A percentile compares a stretch with the other conserved stretches of the same genome.
phyloP scores from a whole-genome alignment of 2,888 invertebrate species.

The Thereva unica region DNA sequence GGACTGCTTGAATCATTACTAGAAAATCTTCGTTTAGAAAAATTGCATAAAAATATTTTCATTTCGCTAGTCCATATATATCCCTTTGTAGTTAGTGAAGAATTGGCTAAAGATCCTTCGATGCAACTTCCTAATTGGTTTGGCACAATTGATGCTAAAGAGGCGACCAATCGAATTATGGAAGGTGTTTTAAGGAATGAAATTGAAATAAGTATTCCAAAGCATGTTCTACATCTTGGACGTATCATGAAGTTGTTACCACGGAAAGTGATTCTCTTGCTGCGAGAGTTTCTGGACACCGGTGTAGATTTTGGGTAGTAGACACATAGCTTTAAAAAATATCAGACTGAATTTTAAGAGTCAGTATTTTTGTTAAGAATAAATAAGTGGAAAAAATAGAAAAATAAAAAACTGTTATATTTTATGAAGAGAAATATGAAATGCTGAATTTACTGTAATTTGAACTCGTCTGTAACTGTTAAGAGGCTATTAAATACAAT shows the following conservation, averaged over 20 bases:
- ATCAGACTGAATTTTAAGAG: not conserved
- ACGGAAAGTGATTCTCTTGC: constrained; percentile 64
- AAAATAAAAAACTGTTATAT: no score
- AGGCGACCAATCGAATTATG: constrained; percentile 64
- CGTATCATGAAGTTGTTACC: constrained; percentile 65
- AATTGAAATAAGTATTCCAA: constrained; percentile 67
- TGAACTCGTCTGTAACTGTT: no score
- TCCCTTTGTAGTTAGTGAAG: constrained; percentile 64
- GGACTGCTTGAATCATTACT: constrained; percentile 67
- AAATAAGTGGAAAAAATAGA: no score
- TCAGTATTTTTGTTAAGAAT: no score
- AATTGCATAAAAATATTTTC: constrained; percentile 61
- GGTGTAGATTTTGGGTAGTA: constrained; percentile 66
- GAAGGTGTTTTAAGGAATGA: constrained; percentile 67
- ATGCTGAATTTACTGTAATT: no score
- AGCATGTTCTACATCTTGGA: constrained; percentile 64
- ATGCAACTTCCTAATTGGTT: constrained; percentile 66
- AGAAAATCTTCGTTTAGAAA: constrained; percentile 64
- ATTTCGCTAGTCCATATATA: constrained; percentile 67
- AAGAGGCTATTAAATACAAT: no score
- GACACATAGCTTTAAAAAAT: not conserved
- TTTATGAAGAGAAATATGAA: no score
- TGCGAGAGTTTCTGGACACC: constrained; percentile 66
- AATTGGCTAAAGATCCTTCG: constrained; percentile 62
- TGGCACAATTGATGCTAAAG: constrained; percentile 64